These are phyloP conservation scores for Myotis vivesi DNA, from an alignment of 2,797 vertebrate genomes.

Conservation along the genomic window DNA sequence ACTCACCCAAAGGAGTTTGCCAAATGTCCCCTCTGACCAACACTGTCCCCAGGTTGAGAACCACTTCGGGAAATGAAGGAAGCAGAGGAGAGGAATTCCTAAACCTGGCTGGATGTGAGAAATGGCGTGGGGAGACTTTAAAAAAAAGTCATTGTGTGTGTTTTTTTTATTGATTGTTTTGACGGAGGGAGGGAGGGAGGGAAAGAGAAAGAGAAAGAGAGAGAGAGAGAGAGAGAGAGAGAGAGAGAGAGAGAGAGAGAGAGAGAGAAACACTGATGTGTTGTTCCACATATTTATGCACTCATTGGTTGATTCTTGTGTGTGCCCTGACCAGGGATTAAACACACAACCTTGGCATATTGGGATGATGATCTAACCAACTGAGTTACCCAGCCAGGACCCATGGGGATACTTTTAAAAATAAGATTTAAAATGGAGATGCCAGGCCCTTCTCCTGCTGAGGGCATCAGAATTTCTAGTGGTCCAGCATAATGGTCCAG, in stretches of 20 bases:
- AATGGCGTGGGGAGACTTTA: not conserved
- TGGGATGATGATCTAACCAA: not conserved
- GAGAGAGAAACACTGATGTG: not conserved
- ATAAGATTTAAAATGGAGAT: not conserved
- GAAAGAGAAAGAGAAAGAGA: fast-evolving
- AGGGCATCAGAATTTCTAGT: not conserved
- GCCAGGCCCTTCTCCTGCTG: not conserved
- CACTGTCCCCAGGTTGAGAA: not conserved
- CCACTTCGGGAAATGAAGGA: not conserved
- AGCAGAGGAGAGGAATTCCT: not conserved
- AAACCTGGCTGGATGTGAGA: not conserved
- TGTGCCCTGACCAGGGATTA: not conserved
- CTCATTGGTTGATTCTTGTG: not conserved
- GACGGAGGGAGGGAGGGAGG: too few species aligned
- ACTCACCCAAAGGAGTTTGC: not conserved
- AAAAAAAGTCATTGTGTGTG: not conserved
- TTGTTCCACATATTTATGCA: not conserved
- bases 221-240: too few species aligned
- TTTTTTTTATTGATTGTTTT: not conserved
- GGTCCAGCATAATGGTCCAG: not conserved
- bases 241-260: not conserved
- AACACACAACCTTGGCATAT: not conserved
- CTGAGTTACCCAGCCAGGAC: not conserved
- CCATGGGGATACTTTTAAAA: not conserved
- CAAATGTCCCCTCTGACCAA: not conserved